A percentile compares a stretch with the other conserved stretches of the same genome.
Conservation (phyloP, 92 coral and sea anemone species). For the Metridium senile region DNA sequence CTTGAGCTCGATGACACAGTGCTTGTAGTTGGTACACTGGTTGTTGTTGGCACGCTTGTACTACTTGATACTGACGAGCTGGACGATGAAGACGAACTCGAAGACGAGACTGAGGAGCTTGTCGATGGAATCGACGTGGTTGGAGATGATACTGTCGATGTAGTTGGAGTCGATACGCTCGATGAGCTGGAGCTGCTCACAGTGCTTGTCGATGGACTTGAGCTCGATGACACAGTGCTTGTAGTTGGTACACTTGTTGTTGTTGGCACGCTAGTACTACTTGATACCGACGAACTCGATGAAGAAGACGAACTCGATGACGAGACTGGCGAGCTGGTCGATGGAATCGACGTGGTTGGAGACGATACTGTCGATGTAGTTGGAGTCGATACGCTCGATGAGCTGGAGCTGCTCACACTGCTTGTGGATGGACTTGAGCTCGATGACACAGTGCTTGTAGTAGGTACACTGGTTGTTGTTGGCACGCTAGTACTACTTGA, state of each 20-base stretch:
- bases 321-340: background rate
- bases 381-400: slow-evolving; percentile 19
- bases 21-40: background rate
- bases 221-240: slow-evolving; percentile 15
- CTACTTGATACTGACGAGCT: background rate
- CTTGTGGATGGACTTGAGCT: slow-evolving; percentile 16
- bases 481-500: slow-evolving; percentile 15
- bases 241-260: slow-evolving; percentile 4
- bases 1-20: no score
- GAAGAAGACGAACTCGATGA: slow-evolving; percentile 14
- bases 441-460: slow-evolving; percentile 10
- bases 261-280: slow-evolving; percentile 17
- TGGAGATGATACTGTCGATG: slow-evolving; percentile 7
- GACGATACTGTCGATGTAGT: no score
- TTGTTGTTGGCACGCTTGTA: background rate
- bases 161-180: slow-evolving; percentile 20
- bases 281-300: background rate
- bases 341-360: background rate
- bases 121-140: background rate
- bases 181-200: slow-evolving; percentile 8
- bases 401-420: slow-evolving; percentile 8
- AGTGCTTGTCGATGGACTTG: slow-evolving; percentile 16
- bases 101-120: background rate
- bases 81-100: background rate
- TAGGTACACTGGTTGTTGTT: no score